phyloP scores from a whole-genome alignment of 2,797 vertebrate species.

The Dryobates pubescens region DNA sequence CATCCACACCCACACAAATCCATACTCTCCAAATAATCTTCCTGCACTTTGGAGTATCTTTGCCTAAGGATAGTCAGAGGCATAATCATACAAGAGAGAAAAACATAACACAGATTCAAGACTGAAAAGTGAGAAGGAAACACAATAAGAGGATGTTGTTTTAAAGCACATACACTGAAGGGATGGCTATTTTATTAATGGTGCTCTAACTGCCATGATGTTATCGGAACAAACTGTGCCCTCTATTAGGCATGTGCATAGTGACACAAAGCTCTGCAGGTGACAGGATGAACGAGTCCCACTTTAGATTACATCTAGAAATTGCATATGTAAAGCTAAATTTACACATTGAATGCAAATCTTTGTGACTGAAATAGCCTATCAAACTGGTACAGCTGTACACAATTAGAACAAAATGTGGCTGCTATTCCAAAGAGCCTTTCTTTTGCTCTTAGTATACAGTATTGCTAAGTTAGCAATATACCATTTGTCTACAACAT shows the following conservation, averaged over 20 bases:
- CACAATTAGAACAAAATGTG: constrained; percentile 48
- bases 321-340: constrained; percentile 56
- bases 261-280: constrained; percentile 23
- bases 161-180: constrained; percentile 1
- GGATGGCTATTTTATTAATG: constrained; percentile 57
- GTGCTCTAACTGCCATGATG: constrained; percentile 23
- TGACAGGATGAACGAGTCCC: constrained; percentile 37
- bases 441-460: background rate
- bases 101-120: background rate
- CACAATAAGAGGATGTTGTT: background rate
- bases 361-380: constrained; percentile 42
- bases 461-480: constrained; percentile 14
- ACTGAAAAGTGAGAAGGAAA: background rate
- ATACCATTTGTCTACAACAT: background rate
- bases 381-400: constrained; percentile 43
- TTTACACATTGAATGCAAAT: constrained; percentile 40
- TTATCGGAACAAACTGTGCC: constrained; percentile 47
- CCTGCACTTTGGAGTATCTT: background rate
- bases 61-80: background rate
- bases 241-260: background rate
- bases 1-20: background rate
- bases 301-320: constrained; percentile 22
- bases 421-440: background rate
- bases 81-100: background rate
- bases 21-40: background rate